Evolutionary conservation across 2,888 invertebrate species (phyloP), one percentile per base, ranked within the genome.

Genomic region (Caenorhabditis sp.): DNA sequence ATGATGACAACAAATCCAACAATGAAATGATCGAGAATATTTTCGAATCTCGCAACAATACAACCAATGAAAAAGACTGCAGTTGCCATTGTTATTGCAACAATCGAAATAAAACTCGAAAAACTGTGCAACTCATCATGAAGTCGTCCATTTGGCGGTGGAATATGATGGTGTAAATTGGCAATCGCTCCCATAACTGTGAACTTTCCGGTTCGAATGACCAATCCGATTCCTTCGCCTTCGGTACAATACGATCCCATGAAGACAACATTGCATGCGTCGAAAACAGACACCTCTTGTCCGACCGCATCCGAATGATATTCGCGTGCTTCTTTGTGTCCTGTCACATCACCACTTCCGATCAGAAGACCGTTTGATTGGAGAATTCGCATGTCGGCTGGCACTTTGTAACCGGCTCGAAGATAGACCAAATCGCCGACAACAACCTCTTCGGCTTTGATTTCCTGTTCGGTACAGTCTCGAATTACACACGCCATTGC

Each of bases 401-500:
- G 88, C n/a, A 88, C 81, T 58, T 82, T 78, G 60, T 81, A 80
- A 10, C 87, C 84, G n/a, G 81, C 74, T 58, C 82, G 79, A 51
- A 31, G 72, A 62, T 17, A 53, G 24, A 59, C 59, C 4, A 59
- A 17, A 17, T 59, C 88, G 23, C 88, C 88, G 14, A 88, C 83
- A 1, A 88, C 88, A n/a, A 88, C 72, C 27, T 87, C 84, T 14
- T 81, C 84, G 12, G 84, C 80, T 23, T 62, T 62, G n/a, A 88
- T 76, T 57, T 78, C 81, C 86, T 94, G 90, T 89, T 95, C 95
- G 90, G 95, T 94, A 83, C 95, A 95, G 89, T 95, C 95, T 84
- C 97, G 92, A 86, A 97, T 83, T 10, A 89, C 90, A 31, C 79
- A 62, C 50, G 85, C 77, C 66, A 77, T 82, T 63, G 81, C 58